A percentile compares a stretch with the other conserved stretches of the same genome.
These are phyloP conservation scores for Mesorhabditis belari DNA, from an alignment of 2,888 invertebrate genomes.

Conservation along the genomic window DNA sequence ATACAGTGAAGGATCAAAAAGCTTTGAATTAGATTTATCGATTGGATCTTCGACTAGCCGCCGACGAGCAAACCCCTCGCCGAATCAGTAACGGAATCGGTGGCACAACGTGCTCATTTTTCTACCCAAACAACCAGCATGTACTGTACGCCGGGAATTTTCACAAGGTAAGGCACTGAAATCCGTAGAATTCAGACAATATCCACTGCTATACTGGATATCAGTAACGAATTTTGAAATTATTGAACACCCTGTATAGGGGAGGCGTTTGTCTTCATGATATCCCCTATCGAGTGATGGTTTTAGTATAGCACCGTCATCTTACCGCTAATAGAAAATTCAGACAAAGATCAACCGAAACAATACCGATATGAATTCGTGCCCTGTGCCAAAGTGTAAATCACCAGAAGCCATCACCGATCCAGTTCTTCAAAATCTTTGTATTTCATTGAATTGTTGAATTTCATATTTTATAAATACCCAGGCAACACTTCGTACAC, in stretches of 20 bases:
- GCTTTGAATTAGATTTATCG: slow-evolving; percentile 7
- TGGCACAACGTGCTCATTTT: slow-evolving; percentile 33
- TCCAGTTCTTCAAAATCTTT: slow-evolving; percentile 7
- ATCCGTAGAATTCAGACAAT: no score
- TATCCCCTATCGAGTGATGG: no score
- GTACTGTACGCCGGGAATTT: slow-evolving; percentile 37
- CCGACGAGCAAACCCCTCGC: slow-evolving; percentile 4
- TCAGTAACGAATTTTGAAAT: no score
- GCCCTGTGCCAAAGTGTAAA: slow-evolving; percentile 19
- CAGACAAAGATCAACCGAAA: background rate
- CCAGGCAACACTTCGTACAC: slow-evolving; percentile 17
- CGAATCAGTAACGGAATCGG: slow-evolving; percentile 26
- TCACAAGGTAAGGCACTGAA: slow-evolving; percentile 7
- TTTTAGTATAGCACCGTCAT: no score
- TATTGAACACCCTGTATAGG: no score
- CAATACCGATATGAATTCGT: slow-evolving; percentile 6
- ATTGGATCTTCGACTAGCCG: slow-evolving; percentile 3
- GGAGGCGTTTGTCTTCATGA: no score
- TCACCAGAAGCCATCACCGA: slow-evolving; percentile 2
- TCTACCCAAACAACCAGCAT: slow-evolving; percentile 28
- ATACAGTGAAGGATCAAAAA: background rate
- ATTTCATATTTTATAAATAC: no score
- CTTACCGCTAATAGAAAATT: slow-evolving; percentile 2
- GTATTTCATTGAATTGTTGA: background rate
- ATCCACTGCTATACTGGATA: no score